phyloP scores from a whole-genome alignment of 1,140 invertebrate genomes.

The Saccostrea cuccullata region DNA sequence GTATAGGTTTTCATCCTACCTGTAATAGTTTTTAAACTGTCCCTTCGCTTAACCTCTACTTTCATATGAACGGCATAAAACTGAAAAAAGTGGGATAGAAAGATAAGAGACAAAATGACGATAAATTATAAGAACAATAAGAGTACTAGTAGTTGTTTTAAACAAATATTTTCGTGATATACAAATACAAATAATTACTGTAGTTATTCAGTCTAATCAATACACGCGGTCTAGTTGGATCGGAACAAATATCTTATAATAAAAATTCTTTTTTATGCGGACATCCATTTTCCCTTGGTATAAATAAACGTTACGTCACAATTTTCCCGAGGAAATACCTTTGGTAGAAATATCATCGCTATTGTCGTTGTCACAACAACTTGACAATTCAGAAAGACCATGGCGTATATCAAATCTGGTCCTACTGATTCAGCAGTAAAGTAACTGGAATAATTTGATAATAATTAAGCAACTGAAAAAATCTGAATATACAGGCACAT shows the following conservation, averaged over 20 bases:
- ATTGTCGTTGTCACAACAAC: conserved; percentile 69
- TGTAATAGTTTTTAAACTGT: conserved; percentile 32
- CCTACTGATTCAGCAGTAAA: conserved; percentile 62
- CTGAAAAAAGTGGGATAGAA: conserved; percentile 15
- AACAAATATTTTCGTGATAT: background rate
- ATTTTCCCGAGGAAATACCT: conserved; percentile 56
- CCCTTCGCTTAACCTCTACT: conserved; percentile 28
- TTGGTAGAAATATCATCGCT: conserved; percentile 69
- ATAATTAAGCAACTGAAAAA: background rate
- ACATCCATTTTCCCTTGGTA: background rate
- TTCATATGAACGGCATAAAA: conserved; percentile 49
- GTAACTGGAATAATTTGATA: conserved; percentile 86
- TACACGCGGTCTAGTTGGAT: background rate
- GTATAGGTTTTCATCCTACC: background rate
- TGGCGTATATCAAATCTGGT: conserved; percentile 68
- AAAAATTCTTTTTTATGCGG: background rate
- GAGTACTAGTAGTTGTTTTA: background rate
- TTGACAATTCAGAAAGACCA: conserved; percentile 66
- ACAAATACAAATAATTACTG: background rate
- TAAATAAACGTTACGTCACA: background rate
- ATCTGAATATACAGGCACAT: too few species aligned
- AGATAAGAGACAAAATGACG: background rate
- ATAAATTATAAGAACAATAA: background rate
- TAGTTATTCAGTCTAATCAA: background rate
- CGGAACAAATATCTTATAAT: background rate